Evolutionary conservation across 2,797 vertebrate genomes (phyloP).

Genomic region (Urophycis tenuis): DNA sequence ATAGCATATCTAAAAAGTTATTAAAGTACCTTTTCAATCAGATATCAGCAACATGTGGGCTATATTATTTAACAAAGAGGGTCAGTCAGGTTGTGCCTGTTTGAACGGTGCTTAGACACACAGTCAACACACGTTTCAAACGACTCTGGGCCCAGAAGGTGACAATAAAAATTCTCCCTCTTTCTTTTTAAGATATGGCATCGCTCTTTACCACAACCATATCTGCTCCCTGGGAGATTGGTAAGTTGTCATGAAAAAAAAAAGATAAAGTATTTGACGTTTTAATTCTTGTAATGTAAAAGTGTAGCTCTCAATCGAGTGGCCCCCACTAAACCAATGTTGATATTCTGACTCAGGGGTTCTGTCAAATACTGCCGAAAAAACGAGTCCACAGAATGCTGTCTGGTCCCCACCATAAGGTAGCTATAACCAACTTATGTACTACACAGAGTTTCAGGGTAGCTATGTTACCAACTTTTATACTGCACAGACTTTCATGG

Average conservation of each 20-base stretch:
- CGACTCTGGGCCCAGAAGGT: not conserved
- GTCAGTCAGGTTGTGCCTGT: not conserved
- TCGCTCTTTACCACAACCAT: conserved; percentile 61
- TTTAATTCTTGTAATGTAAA: not conserved
- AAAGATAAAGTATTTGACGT: not conserved
- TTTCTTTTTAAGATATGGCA: conserved; percentile 64
- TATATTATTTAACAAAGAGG: not conserved
- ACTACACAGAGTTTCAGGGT: not conserved
- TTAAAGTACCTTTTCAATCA: no score
- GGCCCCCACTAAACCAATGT: conserved; percentile 10
- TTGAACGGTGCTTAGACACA: not conserved
- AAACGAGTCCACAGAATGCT: conserved; percentile 59
- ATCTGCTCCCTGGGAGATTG: conserved; percentile 72
- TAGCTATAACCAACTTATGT: conserved; percentile 24
- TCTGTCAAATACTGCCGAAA: conserved; percentile 45
- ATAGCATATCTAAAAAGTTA: not conserved
- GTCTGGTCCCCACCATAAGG: conserved; percentile 72
- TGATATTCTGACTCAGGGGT: conserved; percentile 50
- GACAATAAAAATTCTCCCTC: not conserved
- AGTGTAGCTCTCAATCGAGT: not conserved
- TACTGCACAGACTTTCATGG: not conserved
- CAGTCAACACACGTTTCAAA: not conserved
- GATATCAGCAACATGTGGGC: not conserved
- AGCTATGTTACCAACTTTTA: not conserved
- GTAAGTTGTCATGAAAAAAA: conserved; percentile 48